phyloP scores from a whole-genome alignment of 2,113 vertebrate species.

The Eulacestoma nigropectus region DNA sequence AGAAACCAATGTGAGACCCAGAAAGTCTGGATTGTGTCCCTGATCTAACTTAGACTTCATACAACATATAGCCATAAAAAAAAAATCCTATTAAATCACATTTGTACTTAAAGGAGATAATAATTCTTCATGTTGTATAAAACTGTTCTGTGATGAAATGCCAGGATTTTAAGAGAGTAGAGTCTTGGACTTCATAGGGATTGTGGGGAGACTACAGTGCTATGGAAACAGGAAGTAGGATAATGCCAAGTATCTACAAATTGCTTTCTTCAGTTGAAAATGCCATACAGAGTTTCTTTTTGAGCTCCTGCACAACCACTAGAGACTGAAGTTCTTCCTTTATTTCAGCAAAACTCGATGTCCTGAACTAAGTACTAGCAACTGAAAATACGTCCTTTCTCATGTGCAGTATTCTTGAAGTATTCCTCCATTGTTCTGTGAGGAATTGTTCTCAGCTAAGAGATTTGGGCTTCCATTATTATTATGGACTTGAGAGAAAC shows the following conservation, averaged over 20 bases:
- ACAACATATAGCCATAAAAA: not conserved
- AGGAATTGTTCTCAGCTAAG: not conserved
- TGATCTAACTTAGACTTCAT: not conserved
- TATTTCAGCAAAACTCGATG: not conserved
- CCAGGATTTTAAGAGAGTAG: not conserved
- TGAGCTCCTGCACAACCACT: not conserved
- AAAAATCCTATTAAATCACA: not conserved
- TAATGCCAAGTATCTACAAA: not conserved
- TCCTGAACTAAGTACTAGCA: not conserved
- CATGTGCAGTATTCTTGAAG: not conserved
- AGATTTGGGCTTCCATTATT: not conserved
- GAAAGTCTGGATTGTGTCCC: not conserved
- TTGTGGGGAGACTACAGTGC: not conserved
- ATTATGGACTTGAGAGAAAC: not conserved
- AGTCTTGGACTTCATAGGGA: not conserved
- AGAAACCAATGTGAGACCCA: not conserved
- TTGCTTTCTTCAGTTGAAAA: not conserved
- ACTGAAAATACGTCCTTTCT: not conserved
- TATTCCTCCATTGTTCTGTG: not conserved
- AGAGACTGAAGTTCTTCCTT: not conserved
- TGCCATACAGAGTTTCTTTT: not conserved
- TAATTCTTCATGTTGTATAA: not conserved
- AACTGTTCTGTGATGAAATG: not conserved
- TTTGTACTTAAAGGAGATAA: not conserved
- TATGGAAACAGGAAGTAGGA: not conserved